A percentile compares a stretch with the other conserved stretches of the same genome.
phyloP scores from a whole-genome alignment of 2,888 invertebrate genomes.

The Gymnosoma rotundatum region DNA sequence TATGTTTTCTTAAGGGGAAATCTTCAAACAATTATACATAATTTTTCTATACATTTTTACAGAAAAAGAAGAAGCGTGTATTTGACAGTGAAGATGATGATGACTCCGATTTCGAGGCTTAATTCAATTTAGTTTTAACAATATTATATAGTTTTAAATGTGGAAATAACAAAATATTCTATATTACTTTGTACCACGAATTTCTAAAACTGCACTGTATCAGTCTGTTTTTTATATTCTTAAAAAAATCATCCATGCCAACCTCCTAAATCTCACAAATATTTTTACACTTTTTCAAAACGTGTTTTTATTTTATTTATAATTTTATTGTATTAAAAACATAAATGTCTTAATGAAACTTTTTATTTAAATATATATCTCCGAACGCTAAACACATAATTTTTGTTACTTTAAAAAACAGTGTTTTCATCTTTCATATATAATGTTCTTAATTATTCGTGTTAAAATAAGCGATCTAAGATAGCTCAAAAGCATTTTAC shows the following conservation, averaged over 20 bases:
- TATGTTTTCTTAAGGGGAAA: slow-evolving; percentile 35
- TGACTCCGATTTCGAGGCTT: slow-evolving; percentile 73
- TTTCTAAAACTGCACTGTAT: background rate
- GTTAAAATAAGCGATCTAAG: background rate
- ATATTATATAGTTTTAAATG: slow-evolving; percentile 38
- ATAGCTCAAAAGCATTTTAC: background rate
- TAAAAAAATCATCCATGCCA: background rate
- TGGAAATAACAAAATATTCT: slow-evolving; percentile 3
- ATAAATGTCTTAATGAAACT: background rate
- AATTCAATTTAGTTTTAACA: slow-evolving; percentile 17
- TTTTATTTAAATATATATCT: background rate
- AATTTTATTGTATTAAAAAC: slow-evolving; percentile 10
- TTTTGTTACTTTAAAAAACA: background rate
- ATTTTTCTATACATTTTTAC: slow-evolving; percentile 42
- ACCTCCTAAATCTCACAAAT: background rate
- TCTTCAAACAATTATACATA: background rate
- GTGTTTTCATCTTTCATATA: background rate
- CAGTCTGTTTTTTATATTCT: background rate
- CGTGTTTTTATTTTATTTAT: slow-evolving; percentile 16
- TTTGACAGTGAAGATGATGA: slow-evolving; percentile 74
- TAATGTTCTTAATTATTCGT: background rate
- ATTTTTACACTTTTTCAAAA: background rate
- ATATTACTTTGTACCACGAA: slow-evolving; percentile 6
- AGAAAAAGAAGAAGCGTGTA: slow-evolving; percentile 73
- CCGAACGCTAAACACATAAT: background rate